Evolutionary conservation across 2,888 invertebrate species (phyloP), one percentile per base, ranked within the genome.

Genomic region (Patella caerulea): DNA sequence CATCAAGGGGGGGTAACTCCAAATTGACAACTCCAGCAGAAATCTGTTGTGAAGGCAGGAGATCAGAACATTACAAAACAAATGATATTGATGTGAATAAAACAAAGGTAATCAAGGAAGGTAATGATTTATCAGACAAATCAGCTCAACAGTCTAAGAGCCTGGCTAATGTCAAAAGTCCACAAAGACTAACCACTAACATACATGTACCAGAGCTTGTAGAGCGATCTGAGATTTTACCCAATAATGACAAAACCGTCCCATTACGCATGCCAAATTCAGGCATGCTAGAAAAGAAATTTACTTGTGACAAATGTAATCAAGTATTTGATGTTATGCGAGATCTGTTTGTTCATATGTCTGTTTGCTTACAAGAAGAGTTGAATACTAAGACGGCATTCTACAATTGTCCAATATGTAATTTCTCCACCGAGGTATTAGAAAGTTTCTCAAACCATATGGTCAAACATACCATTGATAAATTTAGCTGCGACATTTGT

Each of bases 401-500:
- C 34, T 78, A 78, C 65, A 74, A 77, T n/a, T 83, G 83, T 70
- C 76, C 77, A 70, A 71, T 80, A 29, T 83, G 83, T 71, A 73
- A 77, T 15, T 83, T 81, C 55, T 75, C 73, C 45, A 80, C 82
- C 0, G 75, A 77, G 65, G 81, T 81, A 56, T 82, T 81, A 19
- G 78, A 81, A 12, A 78, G 79, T n/a, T 76, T 83, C 11, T 79
- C 82, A 11, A 77, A 81, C 3, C 83, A 83, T 29, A 79, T 82
- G 14, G 56, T 78, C 15, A 82, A 79, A 29, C 83, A 83, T 54
- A 78, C 76, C 59, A 75, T 78, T 11, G 79, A 81, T n/a, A 81
- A 82, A 59, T 83, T 81, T 70, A 77, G 78, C 45, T 85, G 84
- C 53, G 76, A 78, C 14, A 34, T 82, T 19, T 85, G 84, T 74